Conservation (phyloP, 2,888 invertebrate genomes). For the Pyralis farinalis region DNA sequence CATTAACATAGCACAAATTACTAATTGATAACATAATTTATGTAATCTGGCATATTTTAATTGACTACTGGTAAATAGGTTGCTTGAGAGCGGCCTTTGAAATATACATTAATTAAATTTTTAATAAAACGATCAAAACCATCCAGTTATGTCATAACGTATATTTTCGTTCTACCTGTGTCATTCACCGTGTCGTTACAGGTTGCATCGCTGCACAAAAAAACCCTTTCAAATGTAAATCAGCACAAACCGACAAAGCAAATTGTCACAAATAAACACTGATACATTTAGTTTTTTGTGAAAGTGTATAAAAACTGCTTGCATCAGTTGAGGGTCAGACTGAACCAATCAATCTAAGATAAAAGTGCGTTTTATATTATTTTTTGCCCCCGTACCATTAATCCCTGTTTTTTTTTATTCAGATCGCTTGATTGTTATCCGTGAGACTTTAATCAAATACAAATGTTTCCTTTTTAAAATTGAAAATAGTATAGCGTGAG, state of each 20-base stretch:
- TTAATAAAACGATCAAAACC: conserved; percentile 45
- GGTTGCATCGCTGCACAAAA: conserved; percentile 67
- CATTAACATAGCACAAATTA: no score
- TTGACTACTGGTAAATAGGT: no score
- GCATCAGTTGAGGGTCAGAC: conserved; percentile 73
- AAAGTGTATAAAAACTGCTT: conserved; percentile 67
- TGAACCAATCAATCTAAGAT: conserved; percentile 77
- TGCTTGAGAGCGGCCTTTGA: no score
- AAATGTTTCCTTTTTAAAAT: conserved; percentile 36
- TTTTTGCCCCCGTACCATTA: conserved; percentile 47
- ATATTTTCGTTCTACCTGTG: conserved; percentile 60
- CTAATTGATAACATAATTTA: no score
- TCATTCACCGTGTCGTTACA: conserved; percentile 75
- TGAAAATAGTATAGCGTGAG: conserved; percentile 4
- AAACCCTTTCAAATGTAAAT: conserved; percentile 78
- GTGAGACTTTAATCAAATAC: conserved; percentile 53
- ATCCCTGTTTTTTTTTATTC: conserved; percentile 48
- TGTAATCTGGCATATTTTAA: no score
- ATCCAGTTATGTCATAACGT: conserved; percentile 29
- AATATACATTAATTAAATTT: no score
- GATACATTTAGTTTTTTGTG: conserved; percentile 72
- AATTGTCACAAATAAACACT: conserved; percentile 81
- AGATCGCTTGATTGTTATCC: conserved; percentile 66
- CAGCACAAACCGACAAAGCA: conserved; percentile 78
- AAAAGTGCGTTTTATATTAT: conserved; percentile 67